Base-by-base conservation (phyloP, 2,888 invertebrate species). In the Pogonocherus hispidulus region DNA sequence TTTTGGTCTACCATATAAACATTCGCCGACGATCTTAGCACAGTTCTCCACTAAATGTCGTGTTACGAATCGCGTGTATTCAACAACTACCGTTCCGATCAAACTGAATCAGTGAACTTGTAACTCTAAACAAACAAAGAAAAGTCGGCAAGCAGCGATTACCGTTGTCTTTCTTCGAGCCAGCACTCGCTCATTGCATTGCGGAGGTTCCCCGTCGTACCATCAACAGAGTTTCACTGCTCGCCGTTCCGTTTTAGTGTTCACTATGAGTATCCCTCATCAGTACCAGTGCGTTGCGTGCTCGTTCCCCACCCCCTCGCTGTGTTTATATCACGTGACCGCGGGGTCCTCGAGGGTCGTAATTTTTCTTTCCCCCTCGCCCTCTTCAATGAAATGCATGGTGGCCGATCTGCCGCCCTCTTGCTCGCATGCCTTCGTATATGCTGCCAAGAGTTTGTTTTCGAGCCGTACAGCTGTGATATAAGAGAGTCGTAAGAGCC, bases 1-100 rank as follows among this genome's bases (percentile, higher is more conserved):
- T 66, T 60, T 66, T 66, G 59, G 60, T 54, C 59, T 59, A 60
- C 66, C 66, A 66, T 66, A 59, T 66, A 66, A 60, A 59, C 54
- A 60, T 46, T 18, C 18, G 52, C 52, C 49, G 41, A 41, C 37
- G 22, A 64, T 14, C 11, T 18, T 11, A 51, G 46, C 51, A 51
- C 56, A 37, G 11, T 37, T 11, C 2, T 6, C 11, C 6, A 37
- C 41, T 41, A 16, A 14, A n/a, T 41, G 11, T 6, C 8, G 32
- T 5, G 8, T 32, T 8, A 8, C 32, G 8, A 32, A 32, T 11
- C 32, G 8, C 8, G 32, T 32, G n/a, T n/a, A n/a, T n/a, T n/a
- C n/a, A n/a, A n/a, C n/a, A n/a, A n/a, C n/a, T n/a, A n/a, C 11
- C 8, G 32, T 11, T 8, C 9, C 9, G 11, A 32, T 32, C 11